These are phyloP conservation scores for Ctenosaura bakeri DNA, from an alignment of 2,797 vertebrate species.

Conservation along the genomic window DNA sequence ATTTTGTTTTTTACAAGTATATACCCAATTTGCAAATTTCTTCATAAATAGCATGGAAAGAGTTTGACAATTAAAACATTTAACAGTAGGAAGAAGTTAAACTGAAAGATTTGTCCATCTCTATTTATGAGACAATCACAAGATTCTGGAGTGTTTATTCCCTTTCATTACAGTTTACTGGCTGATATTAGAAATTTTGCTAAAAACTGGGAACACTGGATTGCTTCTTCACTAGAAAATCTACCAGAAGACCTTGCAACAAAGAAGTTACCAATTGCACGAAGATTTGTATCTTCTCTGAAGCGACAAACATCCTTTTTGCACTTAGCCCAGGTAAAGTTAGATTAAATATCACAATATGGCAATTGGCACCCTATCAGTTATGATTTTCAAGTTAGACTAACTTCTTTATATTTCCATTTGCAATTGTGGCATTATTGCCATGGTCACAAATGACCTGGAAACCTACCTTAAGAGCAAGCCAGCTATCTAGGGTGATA, in stretches of 20 bases:
- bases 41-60: neutral
- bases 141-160: neutral
- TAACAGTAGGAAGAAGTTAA: neutral
- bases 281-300: constrained; percentile 93
- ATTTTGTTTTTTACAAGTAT: neutral
- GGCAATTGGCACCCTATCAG: no score
- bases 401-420: no score
- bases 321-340: constrained; percentile 93
- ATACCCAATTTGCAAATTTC: neutral
- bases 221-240: constrained; percentile 94
- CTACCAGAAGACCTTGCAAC: constrained; percentile 91
- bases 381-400: neutral
- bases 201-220: constrained; percentile 98
- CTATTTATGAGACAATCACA: neutral
- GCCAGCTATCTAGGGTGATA: no score
- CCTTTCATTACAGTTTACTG: constrained; percentile 85
- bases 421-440: no score
- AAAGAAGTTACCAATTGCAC: constrained; percentile 94
- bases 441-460: no score
- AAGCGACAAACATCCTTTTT: constrained; percentile 97
- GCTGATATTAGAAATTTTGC: constrained; percentile 97
- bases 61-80: neutral
- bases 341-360: neutral
- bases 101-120: neutral
- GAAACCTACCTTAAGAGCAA: no score